Evolutionary conservation across 2,888 invertebrate species (phyloP).

Genomic region (Drosophila robusta): DNA sequence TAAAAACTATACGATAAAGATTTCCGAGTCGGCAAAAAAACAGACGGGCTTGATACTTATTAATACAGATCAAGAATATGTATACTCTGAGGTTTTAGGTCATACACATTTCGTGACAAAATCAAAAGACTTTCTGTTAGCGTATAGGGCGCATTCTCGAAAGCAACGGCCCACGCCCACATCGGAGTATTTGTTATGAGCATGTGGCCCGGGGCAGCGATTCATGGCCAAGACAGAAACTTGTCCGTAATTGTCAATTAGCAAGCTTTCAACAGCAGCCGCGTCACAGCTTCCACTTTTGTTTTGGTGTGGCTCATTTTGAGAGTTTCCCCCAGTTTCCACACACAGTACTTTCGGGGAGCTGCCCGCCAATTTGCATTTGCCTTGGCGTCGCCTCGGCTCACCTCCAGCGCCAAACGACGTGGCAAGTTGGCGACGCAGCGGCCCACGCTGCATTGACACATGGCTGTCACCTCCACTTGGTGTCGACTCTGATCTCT

Average conservation of each 20-base stretch:
- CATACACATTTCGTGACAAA: neutral
- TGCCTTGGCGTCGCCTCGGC: conserved; percentile 44
- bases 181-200: conserved; percentile 19
- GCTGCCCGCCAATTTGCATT: conserved; percentile 62
- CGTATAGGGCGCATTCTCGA: conserved; percentile 14
- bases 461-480: conserved; percentile 61
- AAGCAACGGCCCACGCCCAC: conserved; percentile 41
- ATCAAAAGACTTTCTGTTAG: neutral
- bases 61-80: too few species aligned
- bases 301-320: conserved; percentile 14
- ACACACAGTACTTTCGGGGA: conserved; percentile 29
- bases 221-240: conserved; percentile 49
- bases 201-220: conserved; percentile 30
- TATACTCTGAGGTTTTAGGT: too few species aligned
- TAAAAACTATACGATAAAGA: too few species aligned
- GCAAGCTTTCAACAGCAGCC: conserved; percentile 75
- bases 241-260: conserved; percentile 77
- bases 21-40: too few species aligned
- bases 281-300: conserved; percentile 45
- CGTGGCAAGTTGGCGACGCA: conserved; percentile 2
- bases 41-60: too few species aligned
- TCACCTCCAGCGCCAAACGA: conserved; percentile 11
- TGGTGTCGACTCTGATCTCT: conserved; percentile 40
- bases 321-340: conserved; percentile 26
- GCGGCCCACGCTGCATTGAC: conserved; percentile 69